Evolutionary conservation across 2,888 invertebrate species (phyloP), one percentile per base, ranked within the genome.

Genomic region (Himalopsyche japonica): DNA sequence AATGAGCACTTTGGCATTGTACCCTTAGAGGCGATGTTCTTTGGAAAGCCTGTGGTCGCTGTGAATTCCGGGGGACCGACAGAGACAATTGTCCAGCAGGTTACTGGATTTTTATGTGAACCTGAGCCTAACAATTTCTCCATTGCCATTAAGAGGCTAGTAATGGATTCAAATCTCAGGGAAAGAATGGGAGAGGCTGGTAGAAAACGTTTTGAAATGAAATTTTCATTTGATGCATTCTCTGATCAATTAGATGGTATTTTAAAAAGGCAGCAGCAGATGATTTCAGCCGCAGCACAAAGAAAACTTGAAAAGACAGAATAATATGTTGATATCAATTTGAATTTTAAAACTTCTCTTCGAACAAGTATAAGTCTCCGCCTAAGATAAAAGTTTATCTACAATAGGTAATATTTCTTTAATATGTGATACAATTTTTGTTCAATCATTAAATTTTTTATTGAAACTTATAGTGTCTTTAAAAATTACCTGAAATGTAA

Each of bases 1-100:
- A 97, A 97, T 89, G 99, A 99, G 90, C 99, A 99, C 91, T 99
- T 99, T 92, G 99, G 99, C 6, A 99, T 99, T 88, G 99, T 99
- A 10, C 99, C 99, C 0, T 92, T 99, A 82, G 99, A 99, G 92
- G 98, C 99, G 0, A 99, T 99, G 99, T 97, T 97, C 89, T 95
- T 95, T 89, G 93, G 94, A 4, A 97, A 97, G 89, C 98, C 99
- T 5, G 98, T 99, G 0, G 95, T 99, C 87, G 99, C 99, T 0
- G 96, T 97, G 0, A 96, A 97, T 88, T 97, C 97, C 88, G 99
- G 99, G 34, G 99, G 99, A 0, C 99, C 99, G 0, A 95, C 95
- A 1, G 99, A 99, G 90, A 98, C 99, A 0, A 93, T 99, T 79
- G 92, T 95, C 0, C 93, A 97, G 91, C 94, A 94, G 80, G 93